Conservation (phyloP, 2,888 invertebrate species). For the Aelia acuminata region DNA sequence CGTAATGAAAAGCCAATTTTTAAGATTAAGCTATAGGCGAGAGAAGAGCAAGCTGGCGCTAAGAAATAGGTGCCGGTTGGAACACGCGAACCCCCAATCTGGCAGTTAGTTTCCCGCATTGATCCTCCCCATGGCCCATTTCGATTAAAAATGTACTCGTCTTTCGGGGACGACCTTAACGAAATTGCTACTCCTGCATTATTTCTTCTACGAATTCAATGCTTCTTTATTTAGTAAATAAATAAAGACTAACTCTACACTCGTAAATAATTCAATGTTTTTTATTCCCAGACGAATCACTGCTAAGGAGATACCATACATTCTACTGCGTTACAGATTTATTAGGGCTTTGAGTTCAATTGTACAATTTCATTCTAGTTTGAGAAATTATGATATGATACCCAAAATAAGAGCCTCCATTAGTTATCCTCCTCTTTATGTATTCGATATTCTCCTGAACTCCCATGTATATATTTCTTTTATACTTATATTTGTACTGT, state of each 20-base stretch:
- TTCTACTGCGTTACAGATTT: too few species aligned
- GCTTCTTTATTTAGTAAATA: background rate
- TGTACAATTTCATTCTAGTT: too few species aligned
- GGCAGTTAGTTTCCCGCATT: slow-evolving; percentile 2
- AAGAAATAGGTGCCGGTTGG: background rate
- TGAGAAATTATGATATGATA: too few species aligned
- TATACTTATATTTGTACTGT: too few species aligned
- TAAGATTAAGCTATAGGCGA: background rate
- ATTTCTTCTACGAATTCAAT: background rate
- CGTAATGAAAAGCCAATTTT: background rate
- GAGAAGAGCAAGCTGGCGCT: background rate
- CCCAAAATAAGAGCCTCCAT: too few species aligned
- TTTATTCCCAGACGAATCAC: background rate
- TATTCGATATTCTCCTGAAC: too few species aligned
- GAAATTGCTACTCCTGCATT: slow-evolving; percentile 16
- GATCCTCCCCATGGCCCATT: slow-evolving; percentile 10
- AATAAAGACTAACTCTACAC: background rate
- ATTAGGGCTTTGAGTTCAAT: too few species aligned
- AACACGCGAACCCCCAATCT: slow-evolving; percentile 27
- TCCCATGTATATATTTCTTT: too few species aligned
- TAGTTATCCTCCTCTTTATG: too few species aligned
- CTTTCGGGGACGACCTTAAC: slow-evolving; percentile 18
- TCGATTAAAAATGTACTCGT: slow-evolving; percentile 37
- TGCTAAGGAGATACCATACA: background rate
- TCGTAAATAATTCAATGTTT: too few species aligned